Percentiles rank a stretch among this genome's conserved stretches.
Evolutionary conservation across 2,797 vertebrate genomes (phyloP).

Genomic region (Myoxocephalus aenaeus): DNA sequence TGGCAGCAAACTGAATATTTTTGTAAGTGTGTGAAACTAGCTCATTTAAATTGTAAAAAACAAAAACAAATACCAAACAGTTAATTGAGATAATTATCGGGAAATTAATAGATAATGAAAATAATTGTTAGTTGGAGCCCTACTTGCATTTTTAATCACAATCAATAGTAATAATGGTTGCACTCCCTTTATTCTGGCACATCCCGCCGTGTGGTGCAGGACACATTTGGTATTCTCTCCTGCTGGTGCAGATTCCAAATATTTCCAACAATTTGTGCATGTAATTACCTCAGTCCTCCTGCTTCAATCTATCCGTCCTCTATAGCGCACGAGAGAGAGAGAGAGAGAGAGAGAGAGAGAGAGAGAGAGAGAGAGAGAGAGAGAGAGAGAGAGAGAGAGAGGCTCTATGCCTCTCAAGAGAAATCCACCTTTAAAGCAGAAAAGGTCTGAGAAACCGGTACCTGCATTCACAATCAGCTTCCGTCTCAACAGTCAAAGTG

Average conservation of each 20-base stretch:
- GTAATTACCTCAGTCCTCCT: constrained; percentile 32
- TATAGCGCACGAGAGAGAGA: constrained; percentile 18
- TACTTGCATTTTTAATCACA: background rate
- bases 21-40: background rate
- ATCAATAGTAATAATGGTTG: background rate
- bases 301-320: constrained; percentile 26
- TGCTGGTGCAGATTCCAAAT: constrained; percentile 43
- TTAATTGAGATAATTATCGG: background rate
- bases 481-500: constrained; percentile 40
- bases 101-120: background rate
- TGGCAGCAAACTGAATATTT: background rate
- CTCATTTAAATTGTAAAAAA: background rate
- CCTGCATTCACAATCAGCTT: constrained; percentile 52
- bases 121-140: background rate
- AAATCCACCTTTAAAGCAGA: constrained; percentile 49
- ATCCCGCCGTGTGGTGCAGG: constrained; percentile 1
- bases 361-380: constrained; percentile 8
- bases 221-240: constrained; percentile 32
- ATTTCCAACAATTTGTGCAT: constrained; percentile 53
- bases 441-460: constrained; percentile 42
- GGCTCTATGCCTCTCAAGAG: constrained; percentile 27
- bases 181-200: background rate
- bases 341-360: constrained; percentile 14
- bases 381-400: constrained; percentile 13
- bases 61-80: background rate